Base-by-base conservation (phyloP, 2,113 vertebrate species). In the Malurus cyaneus region DNA sequence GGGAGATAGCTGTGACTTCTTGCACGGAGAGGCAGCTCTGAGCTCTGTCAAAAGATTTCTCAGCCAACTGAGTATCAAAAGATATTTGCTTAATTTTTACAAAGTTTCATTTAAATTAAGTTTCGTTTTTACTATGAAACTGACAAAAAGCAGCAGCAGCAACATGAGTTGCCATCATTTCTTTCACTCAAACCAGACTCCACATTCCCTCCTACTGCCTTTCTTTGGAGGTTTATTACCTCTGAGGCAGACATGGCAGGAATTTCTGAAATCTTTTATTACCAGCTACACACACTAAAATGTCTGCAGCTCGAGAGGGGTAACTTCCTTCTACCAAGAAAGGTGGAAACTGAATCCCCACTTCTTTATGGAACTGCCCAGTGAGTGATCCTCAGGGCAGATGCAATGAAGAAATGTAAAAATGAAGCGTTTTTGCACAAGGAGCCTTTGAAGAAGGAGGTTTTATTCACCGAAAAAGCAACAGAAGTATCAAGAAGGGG, bases 261-360 rank as follows among this genome's bases (percentile, higher is more conserved):
- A 80, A 88, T 92, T 62, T 69, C 74, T 88, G 29, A 85, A 54
- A 52, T 62, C 34, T 95, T 94, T 80, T 73, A 65, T 71, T 86
- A 66, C 34, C 47, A 28, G 26, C 57, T 44, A 8, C 56, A 41
- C 34, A 28, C 18, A 23, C 32, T 56, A 42, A 89, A 72, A 77
- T 78, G 52, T 72, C 84, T 87, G 65, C 12, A 18, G 70, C 46
- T 82, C 18, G 52, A 74, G 79, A 46, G 41, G n/a, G 14, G 31
- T 47, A 42, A 41, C 56, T 64, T 57, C 46, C 64, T 64, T 23
- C 32, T 42, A 15, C 19, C 28, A 36, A 18, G 42, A 64, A 74
- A 62, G 56, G 71, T 71, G 34, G 47, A 36, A 80, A 56, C 28
- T 9, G 39, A 85, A 78, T 34, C 17, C 67, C 12, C 32, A 20